Percentiles rank a stretch among this genome's conserved stretches.
phyloP scores from a whole-genome alignment of 2,888 invertebrate species.

The Hylaea fasciaria region DNA sequence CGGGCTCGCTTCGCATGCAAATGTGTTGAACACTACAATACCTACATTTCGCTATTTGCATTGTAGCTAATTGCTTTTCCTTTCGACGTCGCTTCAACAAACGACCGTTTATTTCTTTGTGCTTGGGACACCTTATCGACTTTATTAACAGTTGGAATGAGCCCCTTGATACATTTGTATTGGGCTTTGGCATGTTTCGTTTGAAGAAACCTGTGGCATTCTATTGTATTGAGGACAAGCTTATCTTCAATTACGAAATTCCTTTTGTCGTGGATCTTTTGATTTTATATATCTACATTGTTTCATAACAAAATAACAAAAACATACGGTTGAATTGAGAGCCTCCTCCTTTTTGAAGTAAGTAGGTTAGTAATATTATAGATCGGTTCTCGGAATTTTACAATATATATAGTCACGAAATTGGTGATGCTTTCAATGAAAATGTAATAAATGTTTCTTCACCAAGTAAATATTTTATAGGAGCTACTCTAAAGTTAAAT shows the following conservation, averaged over 20 bases:
- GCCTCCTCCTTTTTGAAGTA: too few species aligned
- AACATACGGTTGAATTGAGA: too few species aligned
- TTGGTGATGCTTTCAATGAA: background rate
- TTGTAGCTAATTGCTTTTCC: slow-evolving; percentile 81
- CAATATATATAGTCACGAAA: background rate
- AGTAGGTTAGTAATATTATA: too few species aligned
- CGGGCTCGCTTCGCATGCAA: slow-evolving; percentile 73
- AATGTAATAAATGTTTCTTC: too few species aligned
- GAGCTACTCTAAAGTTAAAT: slow-evolving; percentile 60
- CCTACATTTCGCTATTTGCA: slow-evolving; percentile 71
- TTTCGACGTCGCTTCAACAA: slow-evolving; percentile 66
- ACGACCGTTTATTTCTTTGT: slow-evolving; percentile 67
- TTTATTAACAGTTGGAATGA: slow-evolving; percentile 11
- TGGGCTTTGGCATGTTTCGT: background rate
- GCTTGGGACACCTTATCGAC: slow-evolving; percentile 60
- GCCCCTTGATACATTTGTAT: slow-evolving; percentile 10
- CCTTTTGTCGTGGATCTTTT: background rate
- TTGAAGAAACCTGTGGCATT: background rate
- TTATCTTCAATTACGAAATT: background rate
- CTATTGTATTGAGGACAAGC: background rate
- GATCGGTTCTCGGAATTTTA: background rate
- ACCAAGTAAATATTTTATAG: slow-evolving; percentile 53
- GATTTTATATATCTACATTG: too few species aligned
- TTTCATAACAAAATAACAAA: too few species aligned
- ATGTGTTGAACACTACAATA: slow-evolving; percentile 73